phyloP scores from a whole-genome alignment of 2,797 vertebrate genomes.

The Liasis olivaceus region DNA sequence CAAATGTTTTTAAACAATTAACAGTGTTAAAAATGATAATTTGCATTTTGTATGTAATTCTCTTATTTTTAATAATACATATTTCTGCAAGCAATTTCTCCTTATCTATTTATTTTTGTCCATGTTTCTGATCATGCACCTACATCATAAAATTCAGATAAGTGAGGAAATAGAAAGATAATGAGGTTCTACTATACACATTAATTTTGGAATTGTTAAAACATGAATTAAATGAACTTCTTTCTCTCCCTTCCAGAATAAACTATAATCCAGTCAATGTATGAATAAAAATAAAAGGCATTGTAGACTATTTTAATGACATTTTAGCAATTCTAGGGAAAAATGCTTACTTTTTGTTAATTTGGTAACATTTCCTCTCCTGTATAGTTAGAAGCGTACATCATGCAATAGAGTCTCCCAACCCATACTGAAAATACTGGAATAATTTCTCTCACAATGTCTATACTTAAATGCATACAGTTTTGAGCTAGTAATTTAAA shows the following conservation, averaged over 20 bases:
- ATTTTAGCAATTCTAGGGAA: neutral
- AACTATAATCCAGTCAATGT: neutral
- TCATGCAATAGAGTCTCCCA: neutral
- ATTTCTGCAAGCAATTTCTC: neutral
- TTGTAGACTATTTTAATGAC: neutral
- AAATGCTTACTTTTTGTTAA: neutral
- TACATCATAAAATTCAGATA: neutral
- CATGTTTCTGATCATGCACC: neutral
- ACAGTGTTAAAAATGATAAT: neutral
- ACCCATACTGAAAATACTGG: neutral
- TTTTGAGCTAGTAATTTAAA: neutral
- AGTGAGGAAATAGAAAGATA: neutral
- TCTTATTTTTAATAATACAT: neutral
- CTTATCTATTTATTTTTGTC: neutral
- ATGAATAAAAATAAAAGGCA: neutral
- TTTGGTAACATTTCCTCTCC: neutral
- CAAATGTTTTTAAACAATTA: neutral
- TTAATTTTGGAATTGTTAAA: neutral
- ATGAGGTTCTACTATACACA: neutral
- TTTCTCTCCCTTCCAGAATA: neutral
- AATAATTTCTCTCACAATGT: neutral
- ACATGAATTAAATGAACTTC: neutral
- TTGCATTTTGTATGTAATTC: neutral
- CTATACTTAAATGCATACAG: neutral
- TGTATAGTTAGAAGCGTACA: neutral